Percentiles rank a stretch among this genome's conserved stretches.
phyloP scores from a whole-genome alignment of 2,888 invertebrate species.

The Schizaphis graminum region DNA sequence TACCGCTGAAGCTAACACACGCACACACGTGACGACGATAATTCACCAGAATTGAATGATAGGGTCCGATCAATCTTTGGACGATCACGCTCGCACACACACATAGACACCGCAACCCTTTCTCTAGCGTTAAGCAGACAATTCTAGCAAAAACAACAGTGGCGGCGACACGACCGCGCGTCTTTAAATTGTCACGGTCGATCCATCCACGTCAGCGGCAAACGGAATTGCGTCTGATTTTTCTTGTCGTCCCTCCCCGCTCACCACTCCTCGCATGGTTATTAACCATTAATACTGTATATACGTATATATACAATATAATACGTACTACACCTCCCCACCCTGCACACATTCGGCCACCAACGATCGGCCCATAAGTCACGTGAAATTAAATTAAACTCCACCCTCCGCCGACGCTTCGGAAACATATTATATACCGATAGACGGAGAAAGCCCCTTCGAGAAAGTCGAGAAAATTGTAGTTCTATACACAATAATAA shows the following conservation, averaged over 20 bases:
- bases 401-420: background rate
- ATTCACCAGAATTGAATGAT: conserved; percentile 55
- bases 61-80: conserved; percentile 64
- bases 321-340: background rate
- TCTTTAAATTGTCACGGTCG: conserved; percentile 64
- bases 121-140: background rate
- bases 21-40: background rate
- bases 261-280: background rate
- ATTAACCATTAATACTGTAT: conserved; percentile 44
- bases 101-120: conserved; percentile 44
- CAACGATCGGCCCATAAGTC: conserved; percentile 60
- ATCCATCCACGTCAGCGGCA: conserved; percentile 64
- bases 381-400: conserved; percentile 62
- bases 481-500: background rate
- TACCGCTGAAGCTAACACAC: background rate
- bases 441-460: background rate
- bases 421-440: background rate
- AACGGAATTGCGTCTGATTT: conserved; percentile 63
- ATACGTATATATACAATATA: background rate
- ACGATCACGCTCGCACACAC: conserved; percentile 26
- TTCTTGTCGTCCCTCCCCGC: conserved; percentile 16
- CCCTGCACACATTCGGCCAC: background rate
- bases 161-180: conserved; percentile 21
- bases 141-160: conserved; percentile 47
- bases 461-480: background rate